phyloP scores from a whole-genome alignment of 1,140 invertebrate species.

The Apocrypta bakeri region DNA sequence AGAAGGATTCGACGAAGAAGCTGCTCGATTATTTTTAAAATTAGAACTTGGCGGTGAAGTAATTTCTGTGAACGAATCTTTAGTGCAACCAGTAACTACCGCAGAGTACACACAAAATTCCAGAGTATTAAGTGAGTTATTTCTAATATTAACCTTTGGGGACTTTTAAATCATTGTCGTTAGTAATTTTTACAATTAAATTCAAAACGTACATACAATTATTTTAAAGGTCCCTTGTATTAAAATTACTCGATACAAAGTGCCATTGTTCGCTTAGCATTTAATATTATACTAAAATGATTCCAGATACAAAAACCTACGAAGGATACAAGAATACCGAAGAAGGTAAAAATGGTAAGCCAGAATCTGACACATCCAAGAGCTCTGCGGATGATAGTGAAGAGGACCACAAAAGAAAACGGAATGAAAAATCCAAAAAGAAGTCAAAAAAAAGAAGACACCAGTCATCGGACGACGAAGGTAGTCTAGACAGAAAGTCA shows the following conservation, averaged over 20 bases:
- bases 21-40: conserved; percentile 86
- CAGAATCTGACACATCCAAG: conserved; percentile 51
- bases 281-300: conserved; percentile 65
- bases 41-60: conserved; percentile 82
- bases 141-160: conserved; percentile 20
- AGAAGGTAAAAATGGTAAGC: conserved; percentile 64
- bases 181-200: neutral
- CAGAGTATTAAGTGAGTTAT: conserved; percentile 85
- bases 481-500: conserved; percentile 55
- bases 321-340: conserved; percentile 80
- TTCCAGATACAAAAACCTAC: conserved; percentile 81
- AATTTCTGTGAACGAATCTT: conserved; percentile 85
- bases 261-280: conserved; percentile 55
- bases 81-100: conserved; percentile 84
- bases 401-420: conserved; percentile 48
- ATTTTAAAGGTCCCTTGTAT: conserved; percentile 62
- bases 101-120: conserved; percentile 87
- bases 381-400: conserved; percentile 47
- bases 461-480: conserved; percentile 56
- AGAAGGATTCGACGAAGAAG: conserved; percentile 90
- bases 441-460: conserved; percentile 52
- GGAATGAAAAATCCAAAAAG: conserved; percentile 51
- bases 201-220: neutral
- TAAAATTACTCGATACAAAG: conserved; percentile 12
- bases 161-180: conserved; percentile 59